phyloP scores from a whole-genome alignment of 2,888 invertebrate genomes.

The Phyllotreta striolata region DNA sequence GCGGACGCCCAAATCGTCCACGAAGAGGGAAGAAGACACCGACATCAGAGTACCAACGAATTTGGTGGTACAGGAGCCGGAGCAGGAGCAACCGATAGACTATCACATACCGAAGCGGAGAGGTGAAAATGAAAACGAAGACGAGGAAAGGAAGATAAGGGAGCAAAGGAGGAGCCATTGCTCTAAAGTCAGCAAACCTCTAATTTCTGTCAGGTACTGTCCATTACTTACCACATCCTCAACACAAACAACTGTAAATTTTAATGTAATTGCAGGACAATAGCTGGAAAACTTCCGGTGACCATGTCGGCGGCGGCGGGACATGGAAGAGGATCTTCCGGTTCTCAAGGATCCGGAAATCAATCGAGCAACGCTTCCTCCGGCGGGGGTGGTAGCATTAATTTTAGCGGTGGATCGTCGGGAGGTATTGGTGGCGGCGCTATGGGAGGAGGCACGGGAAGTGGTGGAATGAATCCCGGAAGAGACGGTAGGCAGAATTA shows the following conservation, averaged over 20 bases:
- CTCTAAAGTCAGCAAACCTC: slow-evolving; percentile 71
- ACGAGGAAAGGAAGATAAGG: slow-evolving; percentile 72
- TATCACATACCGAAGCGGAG: slow-evolving; percentile 86
- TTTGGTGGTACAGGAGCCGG: slow-evolving; percentile 50
- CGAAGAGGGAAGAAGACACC: slow-evolving; percentile 55
- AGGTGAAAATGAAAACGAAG: slow-evolving; percentile 73
- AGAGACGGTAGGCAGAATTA: slow-evolving; percentile 86
- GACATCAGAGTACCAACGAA: slow-evolving; percentile 50
- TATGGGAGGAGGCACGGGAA: slow-evolving; percentile 70
- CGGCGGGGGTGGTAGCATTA: slow-evolving; percentile 37
- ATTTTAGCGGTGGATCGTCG: slow-evolving; percentile 59
- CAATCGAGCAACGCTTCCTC: slow-evolving; percentile 29
- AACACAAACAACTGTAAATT: neutral
- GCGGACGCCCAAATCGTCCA: slow-evolving; percentile 69
- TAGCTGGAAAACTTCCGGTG: slow-evolving; percentile 68
- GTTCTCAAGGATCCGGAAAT: slow-evolving; percentile 46
- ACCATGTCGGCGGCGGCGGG: slow-evolving; percentile 80
- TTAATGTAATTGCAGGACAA: slow-evolving; percentile 46
- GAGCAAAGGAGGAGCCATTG: slow-evolving; percentile 75
- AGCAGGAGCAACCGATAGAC: slow-evolving; percentile 82
- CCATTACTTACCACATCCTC: neutral
- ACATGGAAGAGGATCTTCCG: slow-evolving; percentile 71
- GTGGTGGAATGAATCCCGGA: slow-evolving; percentile 74
- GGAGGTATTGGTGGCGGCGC: slow-evolving; percentile 67
- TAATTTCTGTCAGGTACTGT: slow-evolving; percentile 64